Conservation (phyloP, 2,797 vertebrate genomes). For the Gambusia yucatana region DNA sequence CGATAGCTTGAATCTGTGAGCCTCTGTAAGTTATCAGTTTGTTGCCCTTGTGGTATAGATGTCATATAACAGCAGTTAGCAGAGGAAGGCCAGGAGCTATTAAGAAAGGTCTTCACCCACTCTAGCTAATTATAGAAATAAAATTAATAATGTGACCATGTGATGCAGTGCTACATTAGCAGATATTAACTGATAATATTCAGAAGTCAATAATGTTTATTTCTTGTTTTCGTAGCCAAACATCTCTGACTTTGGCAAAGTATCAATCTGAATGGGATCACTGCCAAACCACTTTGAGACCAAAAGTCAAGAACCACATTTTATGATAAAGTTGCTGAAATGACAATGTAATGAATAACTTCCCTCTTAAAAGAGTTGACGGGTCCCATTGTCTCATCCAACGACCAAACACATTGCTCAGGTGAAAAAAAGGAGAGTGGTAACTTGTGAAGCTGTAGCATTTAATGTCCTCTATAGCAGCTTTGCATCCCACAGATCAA, state of each 20-base stretch:
- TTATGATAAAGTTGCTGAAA: neutral
- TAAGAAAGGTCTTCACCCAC: neutral
- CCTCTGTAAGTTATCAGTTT: neutral
- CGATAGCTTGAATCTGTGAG: neutral
- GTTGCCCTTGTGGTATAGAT: neutral
- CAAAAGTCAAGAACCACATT: neutral
- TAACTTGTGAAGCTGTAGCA: neutral
- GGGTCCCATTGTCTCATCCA: neutral
- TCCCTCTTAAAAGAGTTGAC: neutral
- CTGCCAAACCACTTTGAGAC: neutral
- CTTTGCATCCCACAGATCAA: neutral
- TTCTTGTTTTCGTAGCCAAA: neutral
- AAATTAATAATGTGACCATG: neutral
- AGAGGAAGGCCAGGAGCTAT: neutral
- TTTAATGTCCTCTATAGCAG: neutral
- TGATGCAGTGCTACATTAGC: neutral
- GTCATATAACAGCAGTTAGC: neutral
- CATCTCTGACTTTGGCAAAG: neutral
- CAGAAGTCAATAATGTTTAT: neutral
- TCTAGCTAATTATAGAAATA: neutral
- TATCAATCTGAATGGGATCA: neutral
- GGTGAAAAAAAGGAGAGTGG: neutral
- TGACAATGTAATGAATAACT: neutral
- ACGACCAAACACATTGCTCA: neutral
- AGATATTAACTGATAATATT: neutral